These are phyloP conservation scores for Phrynocephalus guinanensis DNA, from an alignment of 2,797 vertebrate genomes.

Conservation along the genomic window DNA sequence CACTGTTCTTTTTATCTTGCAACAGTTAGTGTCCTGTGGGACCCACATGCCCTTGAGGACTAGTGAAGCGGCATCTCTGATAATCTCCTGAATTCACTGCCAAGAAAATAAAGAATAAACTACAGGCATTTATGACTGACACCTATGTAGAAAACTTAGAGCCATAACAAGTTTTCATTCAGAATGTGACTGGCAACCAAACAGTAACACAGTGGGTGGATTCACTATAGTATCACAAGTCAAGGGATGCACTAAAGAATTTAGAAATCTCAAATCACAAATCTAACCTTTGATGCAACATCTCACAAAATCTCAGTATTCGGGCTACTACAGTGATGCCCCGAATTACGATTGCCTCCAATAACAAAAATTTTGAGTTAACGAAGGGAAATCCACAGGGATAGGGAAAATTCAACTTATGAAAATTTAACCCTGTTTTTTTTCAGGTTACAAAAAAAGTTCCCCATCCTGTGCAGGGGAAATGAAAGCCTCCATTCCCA, in stretches of 20 bases:
- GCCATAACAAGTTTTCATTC: constrained; percentile 1
- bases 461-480: too few species aligned
- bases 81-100: constrained; percentile 26
- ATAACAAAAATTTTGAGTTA: too few species aligned
- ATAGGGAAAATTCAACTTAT: too few species aligned
- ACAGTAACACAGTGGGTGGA: not conserved
- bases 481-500: too few species aligned
- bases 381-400: too few species aligned
- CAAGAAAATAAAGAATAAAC: constrained; percentile 14
- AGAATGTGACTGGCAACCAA: not conserved
- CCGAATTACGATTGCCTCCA: too few species aligned
- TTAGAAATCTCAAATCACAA: not conserved
- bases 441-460: too few species aligned
- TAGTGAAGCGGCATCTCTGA: constrained; percentile 2
- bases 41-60: constrained; percentile 36
- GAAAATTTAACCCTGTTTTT: too few species aligned
- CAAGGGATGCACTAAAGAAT: not conserved
- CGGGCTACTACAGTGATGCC: not conserved
- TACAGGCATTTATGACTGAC: constrained; percentile 18
- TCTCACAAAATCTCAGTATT: not conserved
- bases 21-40: constrained; percentile 28
- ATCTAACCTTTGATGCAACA: not conserved
- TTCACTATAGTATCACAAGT: not conserved
- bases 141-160: not conserved
- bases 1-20: constrained; percentile 35